Conservation (phyloP, 35 echinoderm and acorn worm species). For the Patiria miniata region DNA sequence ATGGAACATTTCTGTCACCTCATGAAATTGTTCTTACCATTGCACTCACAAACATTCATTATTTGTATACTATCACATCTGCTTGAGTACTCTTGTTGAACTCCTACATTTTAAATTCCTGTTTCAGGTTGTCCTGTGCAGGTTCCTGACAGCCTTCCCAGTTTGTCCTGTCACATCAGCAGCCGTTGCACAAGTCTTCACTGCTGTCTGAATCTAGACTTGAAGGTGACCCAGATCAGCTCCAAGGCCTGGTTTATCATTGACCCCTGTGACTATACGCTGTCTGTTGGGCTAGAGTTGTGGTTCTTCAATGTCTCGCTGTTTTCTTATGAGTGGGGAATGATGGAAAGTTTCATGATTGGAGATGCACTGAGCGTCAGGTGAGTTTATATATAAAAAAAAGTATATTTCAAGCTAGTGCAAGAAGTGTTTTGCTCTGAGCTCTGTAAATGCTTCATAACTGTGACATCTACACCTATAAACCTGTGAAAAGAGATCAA, state of each 20-base stretch:
- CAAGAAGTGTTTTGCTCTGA: no score
- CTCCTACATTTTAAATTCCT: no score
- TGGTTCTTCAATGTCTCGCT: constrained; percentile 18
- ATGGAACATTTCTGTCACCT: no score
- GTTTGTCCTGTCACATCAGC: background rate
- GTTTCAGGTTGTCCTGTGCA: background rate
- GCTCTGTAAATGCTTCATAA: no score
- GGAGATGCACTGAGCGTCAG: background rate
- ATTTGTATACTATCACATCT: no score
- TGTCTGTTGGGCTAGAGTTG: constrained; percentile 3
- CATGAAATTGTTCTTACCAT: no score
- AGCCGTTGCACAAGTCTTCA: background rate
- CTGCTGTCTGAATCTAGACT: constrained; percentile 25
- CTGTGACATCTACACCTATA: no score
- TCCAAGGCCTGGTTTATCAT: constrained; percentile 1
- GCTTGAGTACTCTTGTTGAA: no score
- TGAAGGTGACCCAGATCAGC: constrained; percentile 12
- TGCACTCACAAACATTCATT: no score
- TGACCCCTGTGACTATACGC: constrained; percentile 20
- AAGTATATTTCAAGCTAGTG: no score
- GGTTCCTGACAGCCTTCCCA: background rate
- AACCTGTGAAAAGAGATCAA: no score
- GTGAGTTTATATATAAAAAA: no score
- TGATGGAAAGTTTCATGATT: background rate
- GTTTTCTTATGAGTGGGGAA: constrained; percentile 20